phyloP scores from a whole-genome alignment of 2,797 vertebrate genomes.

The Sebastes hubbsi region DNA sequence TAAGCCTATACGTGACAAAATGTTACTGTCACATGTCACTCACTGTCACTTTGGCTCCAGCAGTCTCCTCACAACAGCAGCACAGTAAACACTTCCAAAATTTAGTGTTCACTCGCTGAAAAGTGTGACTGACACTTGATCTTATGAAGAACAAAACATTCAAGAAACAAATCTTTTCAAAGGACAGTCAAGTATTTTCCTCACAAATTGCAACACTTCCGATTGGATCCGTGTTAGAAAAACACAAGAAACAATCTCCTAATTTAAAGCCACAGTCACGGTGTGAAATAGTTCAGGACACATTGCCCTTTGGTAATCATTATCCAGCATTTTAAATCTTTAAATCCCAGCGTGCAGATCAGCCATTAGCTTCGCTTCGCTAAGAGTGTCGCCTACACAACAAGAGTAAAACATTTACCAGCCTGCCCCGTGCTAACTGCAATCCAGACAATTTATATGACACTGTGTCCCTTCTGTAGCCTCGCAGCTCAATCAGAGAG shows the following conservation, averaged over 20 bases:
- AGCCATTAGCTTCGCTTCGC: conserved; percentile 11
- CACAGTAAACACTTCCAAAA: not conserved
- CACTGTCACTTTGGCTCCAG: not conserved
- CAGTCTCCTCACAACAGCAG: not conserved
- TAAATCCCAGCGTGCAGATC: conserved; percentile 19
- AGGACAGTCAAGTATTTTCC: not conserved
- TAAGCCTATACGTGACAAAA: not conserved
- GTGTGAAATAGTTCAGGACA: not conserved
- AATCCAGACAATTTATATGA: conserved; percentile 8
- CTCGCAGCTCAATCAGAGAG: conserved; percentile 19
- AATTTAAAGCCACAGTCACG: not conserved
- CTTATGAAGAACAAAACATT: not conserved
- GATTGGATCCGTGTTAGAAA: not conserved
- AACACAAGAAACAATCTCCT: not conserved
- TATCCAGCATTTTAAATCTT: conserved; percentile 31
- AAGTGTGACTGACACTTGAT: not conserved
- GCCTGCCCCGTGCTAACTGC: not conserved
- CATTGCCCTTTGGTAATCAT: conserved; percentile 39
- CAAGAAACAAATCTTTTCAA: not conserved
- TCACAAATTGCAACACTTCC: not conserved
- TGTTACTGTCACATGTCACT: conserved; percentile 29
- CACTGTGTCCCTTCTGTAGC: conserved; percentile 9
- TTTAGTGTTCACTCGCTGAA: not conserved
- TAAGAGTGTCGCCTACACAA: not conserved
- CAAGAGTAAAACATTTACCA: conserved; percentile 63